phyloP scores from a whole-genome alignment of 2,888 invertebrate species.

The Macrosoma leucophasiata region DNA sequence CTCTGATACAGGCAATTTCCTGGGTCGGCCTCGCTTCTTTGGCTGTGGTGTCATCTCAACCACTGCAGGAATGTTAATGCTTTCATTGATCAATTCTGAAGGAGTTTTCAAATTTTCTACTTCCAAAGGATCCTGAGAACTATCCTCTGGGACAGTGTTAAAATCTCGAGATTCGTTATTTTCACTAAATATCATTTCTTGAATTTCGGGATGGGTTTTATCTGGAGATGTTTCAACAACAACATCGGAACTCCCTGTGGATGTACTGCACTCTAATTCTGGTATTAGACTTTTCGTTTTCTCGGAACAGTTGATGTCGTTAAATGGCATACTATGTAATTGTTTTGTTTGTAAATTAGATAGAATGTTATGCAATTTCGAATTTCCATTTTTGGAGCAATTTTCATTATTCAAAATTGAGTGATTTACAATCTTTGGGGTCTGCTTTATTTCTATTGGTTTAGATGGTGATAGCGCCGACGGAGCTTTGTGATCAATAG shows the following conservation, averaged over 20 bases:
- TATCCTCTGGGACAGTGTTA: slow-evolving; percentile 46
- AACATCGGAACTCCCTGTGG: slow-evolving; percentile 43
- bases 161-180: slow-evolving; percentile 61
- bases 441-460: slow-evolving; percentile 44
- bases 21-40: slow-evolving; percentile 65
- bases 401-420: slow-evolving; percentile 60
- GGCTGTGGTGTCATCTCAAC: slow-evolving; percentile 59
- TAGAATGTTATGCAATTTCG: slow-evolving; percentile 65
- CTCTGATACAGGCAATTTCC: slow-evolving; percentile 59
- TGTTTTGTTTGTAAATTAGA: slow-evolving; percentile 64
- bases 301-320: slow-evolving; percentile 45
- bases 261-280: slow-evolving; percentile 53
- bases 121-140: slow-evolving; percentile 66
- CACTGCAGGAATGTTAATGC: slow-evolving; percentile 37
- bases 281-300: slow-evolving; percentile 40
- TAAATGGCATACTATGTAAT: slow-evolving; percentile 49
- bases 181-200: slow-evolving; percentile 64
- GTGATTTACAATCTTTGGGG: slow-evolving; percentile 45
- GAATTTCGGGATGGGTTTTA: slow-evolving; percentile 48
- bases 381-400: slow-evolving; percentile 70
- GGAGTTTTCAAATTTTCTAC: slow-evolving; percentile 40
- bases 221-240: slow-evolving; percentile 45
- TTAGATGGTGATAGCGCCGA: slow-evolving; percentile 41
- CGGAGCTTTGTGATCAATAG: slow-evolving; percentile 39
- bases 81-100: slow-evolving; percentile 30